Evolutionary conservation across 23 tunicate species (phyloP).

Genomic region (Halocynthia aurantium): DNA sequence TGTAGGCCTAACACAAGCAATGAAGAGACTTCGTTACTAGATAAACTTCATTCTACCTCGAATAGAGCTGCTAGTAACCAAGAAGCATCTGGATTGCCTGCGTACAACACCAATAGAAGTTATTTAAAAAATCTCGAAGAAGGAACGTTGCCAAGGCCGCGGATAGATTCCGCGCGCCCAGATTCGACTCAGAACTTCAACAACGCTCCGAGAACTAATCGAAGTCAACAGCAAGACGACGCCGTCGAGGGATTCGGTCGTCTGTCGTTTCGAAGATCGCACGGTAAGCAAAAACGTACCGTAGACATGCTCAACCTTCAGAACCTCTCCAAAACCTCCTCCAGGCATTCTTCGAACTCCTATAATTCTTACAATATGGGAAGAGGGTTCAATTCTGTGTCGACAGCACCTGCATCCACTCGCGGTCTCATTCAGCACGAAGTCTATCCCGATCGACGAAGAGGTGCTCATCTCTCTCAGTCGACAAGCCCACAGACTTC

Average conservation of each 20-base stretch:
- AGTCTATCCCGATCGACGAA: slow-evolving; percentile 5
- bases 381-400: slow-evolving; percentile 15
- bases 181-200: not conserved
- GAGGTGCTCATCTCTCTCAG: not conserved
- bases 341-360: slow-evolving; percentile 22
- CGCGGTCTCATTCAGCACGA: slow-evolving; percentile 28
- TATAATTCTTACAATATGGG: slow-evolving; percentile 21
- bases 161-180: slow-evolving; percentile 11
- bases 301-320: not conserved
- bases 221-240: slow-evolving; percentile 8
- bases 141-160: slow-evolving; percentile 26
- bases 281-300: not conserved
- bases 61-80: not conserved
- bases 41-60: not conserved
- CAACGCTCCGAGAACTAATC: not conserved
- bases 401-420: slow-evolving; percentile 24
- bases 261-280: slow-evolving; percentile 6
- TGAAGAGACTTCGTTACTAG: not conserved
- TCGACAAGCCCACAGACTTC: not conserved
- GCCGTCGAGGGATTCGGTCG: not conserved
- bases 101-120: slow-evolving; percentile 14
- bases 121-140: slow-evolving; percentile 26
- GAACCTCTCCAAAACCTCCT: slow-evolving; percentile 12
- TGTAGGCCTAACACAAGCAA: not conserved
- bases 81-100: slow-evolving; percentile 15